Percentiles rank a stretch among this genome's conserved stretches.
phyloP scores from a whole-genome alignment of 2,888 invertebrate genomes.

The Geophilus truncorum region DNA sequence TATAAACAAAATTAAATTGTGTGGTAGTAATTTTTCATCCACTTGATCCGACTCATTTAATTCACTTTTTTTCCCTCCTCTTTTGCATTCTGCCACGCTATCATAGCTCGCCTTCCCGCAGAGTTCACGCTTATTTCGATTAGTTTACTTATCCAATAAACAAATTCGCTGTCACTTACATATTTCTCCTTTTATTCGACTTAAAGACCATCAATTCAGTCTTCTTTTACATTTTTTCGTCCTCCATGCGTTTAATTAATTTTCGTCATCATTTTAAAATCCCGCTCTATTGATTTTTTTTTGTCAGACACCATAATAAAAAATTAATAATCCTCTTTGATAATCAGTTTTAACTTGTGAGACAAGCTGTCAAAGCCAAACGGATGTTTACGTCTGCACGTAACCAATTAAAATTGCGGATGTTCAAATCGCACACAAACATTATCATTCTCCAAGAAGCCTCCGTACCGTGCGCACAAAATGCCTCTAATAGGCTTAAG shows the following conservation, averaged over 20 bases:
- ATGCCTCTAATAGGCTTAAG: background rate
- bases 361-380: slow-evolving; percentile 17
- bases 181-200: background rate
- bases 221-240: background rate
- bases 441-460: background rate
- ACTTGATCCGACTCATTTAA: slow-evolving; percentile 25
- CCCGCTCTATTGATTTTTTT: background rate
- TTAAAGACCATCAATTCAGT: too few relatives aligned
- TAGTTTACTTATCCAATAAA: background rate
- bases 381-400: background rate
- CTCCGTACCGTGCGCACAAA: background rate
- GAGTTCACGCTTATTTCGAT: background rate
- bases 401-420: slow-evolving; percentile 17
- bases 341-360: background rate
- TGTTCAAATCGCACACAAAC: background rate
- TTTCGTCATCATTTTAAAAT: background rate
- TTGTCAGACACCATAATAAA: background rate
- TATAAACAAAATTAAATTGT: slow-evolving; percentile 21
- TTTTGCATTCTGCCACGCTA: background rate
- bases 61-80: slow-evolving; percentile 22
- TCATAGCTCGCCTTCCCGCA: background rate
- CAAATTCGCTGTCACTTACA: background rate
- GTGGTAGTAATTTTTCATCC: slow-evolving; percentile 13
- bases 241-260: background rate
- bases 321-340: background rate